phyloP scores from a whole-genome alignment of 1,140 invertebrate genomes.

The Meloidogyne exigua region DNA sequence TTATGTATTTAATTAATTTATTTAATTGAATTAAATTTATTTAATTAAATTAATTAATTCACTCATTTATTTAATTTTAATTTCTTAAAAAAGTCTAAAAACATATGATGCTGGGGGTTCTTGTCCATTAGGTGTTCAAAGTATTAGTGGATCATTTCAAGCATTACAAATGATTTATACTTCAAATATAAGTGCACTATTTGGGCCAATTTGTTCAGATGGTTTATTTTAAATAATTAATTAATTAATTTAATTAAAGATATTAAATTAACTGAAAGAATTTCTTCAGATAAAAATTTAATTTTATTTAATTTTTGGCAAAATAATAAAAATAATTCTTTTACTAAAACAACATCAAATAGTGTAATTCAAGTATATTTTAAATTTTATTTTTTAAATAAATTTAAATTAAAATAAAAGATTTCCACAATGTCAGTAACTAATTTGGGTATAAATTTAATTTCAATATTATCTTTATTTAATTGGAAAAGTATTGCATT shows the following conservation, averaged over 20 bases:
- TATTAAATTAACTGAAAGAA: conserved; percentile 26
- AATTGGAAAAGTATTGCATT: conserved; percentile 34
- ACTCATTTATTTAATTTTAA: too few species aligned
- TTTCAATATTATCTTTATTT: conserved; percentile 27
- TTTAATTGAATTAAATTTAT: too few species aligned
- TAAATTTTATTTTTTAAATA: not conserved
- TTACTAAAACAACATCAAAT: not conserved
- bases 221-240: not conserved
- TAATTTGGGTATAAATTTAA: conserved; percentile 32
- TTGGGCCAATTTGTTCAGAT: conserved; percentile 42
- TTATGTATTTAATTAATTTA: not conserved
- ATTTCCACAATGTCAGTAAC: conserved; percentile 38
- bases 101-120: not conserved
- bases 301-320: conserved; percentile 46
- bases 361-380: conserved; percentile 14
- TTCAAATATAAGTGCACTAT: conserved; percentile 40
- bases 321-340: conserved; percentile 19
- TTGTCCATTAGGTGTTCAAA: not conserved
- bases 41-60: not conserved
- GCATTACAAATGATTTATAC: conserved; percentile 30
- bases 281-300: conserved; percentile 22
- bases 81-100: conserved; percentile 5
- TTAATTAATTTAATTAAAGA: conserved; percentile 17
- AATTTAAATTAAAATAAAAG: conserved; percentile 14
- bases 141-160: conserved; percentile 21